phyloP scores from a whole-genome alignment of 2,888 invertebrate species.

The Platycnemis pennipes region DNA sequence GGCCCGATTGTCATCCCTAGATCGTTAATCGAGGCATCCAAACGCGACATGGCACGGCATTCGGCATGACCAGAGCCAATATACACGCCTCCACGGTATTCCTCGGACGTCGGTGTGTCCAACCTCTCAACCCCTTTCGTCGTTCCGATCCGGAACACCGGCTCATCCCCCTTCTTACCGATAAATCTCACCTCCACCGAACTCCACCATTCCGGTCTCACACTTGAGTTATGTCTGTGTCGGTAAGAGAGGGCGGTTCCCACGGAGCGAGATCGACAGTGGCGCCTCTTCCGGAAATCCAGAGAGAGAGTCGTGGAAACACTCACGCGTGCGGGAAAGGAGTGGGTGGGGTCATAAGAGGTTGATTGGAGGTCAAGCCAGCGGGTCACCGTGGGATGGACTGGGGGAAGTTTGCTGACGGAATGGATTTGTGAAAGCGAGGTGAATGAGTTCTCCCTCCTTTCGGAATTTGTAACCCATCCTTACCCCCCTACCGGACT shows the following conservation, averaged over 20 bases:
- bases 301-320: background rate
- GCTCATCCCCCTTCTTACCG: no score
- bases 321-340: background rate
- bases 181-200: no score
- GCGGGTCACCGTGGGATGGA: background rate
- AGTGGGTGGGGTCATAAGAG: background rate
- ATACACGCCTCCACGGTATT: background rate
- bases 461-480: no score
- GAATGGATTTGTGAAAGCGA: background rate
- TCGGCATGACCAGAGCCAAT: background rate
- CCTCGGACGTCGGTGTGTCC: no score
- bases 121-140: no score
- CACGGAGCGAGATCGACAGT: background rate
- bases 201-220: no score
- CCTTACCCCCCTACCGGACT: background rate
- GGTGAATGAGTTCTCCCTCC: background rate
- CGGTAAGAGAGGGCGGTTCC: background rate
- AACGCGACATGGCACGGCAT: background rate
- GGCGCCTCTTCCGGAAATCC: background rate
- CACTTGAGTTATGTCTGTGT: background rate
- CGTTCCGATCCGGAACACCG: no score
- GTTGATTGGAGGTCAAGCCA: constrained; percentile 8
- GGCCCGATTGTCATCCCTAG: background rate
- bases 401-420: background rate
- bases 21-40: background rate